Base-by-base conservation (phyloP, 2,797 vertebrate species). In the Apodemus agrarius region DNA sequence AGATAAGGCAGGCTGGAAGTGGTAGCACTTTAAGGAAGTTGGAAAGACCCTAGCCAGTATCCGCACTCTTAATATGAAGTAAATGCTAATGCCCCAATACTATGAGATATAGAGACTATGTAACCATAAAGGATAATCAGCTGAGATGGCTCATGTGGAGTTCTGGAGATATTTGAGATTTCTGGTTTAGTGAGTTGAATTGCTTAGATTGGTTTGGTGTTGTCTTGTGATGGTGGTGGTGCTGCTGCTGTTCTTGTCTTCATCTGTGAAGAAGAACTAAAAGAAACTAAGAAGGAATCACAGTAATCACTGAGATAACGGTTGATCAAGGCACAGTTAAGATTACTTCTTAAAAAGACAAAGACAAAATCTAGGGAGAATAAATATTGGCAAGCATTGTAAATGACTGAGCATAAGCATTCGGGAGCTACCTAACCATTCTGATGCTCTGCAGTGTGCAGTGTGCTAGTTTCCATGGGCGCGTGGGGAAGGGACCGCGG, bases 21-120 rank as follows among this genome's bases (percentile, higher is more conserved):
- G 78, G 3, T 72, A 93, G n/a, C 34, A 16, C 22, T 81, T 91
- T 92, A 96, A 85, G 59, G 24, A 92, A 81, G 46, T 76, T 80
- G 34, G 86, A 65, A 94, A 82, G 37, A 75, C 85, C 22, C 61
- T 93, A 79, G n/a, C 79, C 89, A 94, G 82, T 95, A 57, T 61
- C 43, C 26, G 19, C n/a, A 91, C 26, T 80, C 61, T 94, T 87
- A 90, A 89, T 93, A 26, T 69, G 12, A 90, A 84, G 74, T 78
- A 85, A 89, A 46, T 17, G 59, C n/a, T 89, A 91, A 94, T 76
- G 21, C 91, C 74, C 12, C 54, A 84, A 46, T 63, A 57, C 61
- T 85, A 89, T 37, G 11, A 90, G 43, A 96, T 79, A 85, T 4
- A 57, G 93, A 37, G 37, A 91, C 72, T 61, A 31, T 61, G 31